A percentile compares a stretch with the other conserved stretches of the same genome.
These are phyloP conservation scores for Coenonympha glycerion DNA, from an alignment of 2,888 invertebrate genomes.

Conservation along the genomic window DNA sequence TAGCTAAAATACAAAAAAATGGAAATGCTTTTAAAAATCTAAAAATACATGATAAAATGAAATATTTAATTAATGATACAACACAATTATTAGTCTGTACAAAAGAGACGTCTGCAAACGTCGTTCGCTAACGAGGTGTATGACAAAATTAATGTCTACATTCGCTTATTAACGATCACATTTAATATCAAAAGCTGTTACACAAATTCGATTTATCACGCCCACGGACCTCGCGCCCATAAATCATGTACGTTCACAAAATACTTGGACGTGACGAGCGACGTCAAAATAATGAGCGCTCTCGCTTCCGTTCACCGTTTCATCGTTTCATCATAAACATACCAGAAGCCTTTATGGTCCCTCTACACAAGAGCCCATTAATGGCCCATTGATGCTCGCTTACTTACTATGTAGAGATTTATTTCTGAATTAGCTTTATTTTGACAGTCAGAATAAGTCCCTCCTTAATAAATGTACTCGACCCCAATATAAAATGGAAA, in stretches of 20 bases:
- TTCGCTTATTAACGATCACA: constrained; percentile 44
- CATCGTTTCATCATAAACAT: constrained; percentile 53
- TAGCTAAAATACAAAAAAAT: no score
- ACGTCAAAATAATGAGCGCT: constrained; percentile 55
- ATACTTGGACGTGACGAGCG: constrained; percentile 44
- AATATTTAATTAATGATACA: background rate
- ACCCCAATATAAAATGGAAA: no score
- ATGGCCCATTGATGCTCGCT: no score
- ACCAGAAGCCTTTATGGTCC: constrained; percentile 60
- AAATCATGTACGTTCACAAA: constrained; percentile 61
- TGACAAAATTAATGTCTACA: constrained; percentile 46
- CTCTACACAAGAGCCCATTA: no score
- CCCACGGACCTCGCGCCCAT: constrained; percentile 48
- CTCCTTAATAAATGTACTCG: no score
- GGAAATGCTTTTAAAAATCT: background rate
- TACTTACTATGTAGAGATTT: no score
- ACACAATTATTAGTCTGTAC: constrained; percentile 2
- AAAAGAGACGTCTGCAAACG: constrained; percentile 2
- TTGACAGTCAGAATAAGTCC: no score
- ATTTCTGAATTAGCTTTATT: no score
- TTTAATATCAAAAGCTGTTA: constrained; percentile 37
- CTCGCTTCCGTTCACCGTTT: constrained; percentile 52
- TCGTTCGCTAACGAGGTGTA: constrained; percentile 10
- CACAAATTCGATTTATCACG: constrained; percentile 62
- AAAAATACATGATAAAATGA: background rate